phyloP scores from a whole-genome alignment of 2,797 vertebrate species.

The Falco berigora region DNA sequence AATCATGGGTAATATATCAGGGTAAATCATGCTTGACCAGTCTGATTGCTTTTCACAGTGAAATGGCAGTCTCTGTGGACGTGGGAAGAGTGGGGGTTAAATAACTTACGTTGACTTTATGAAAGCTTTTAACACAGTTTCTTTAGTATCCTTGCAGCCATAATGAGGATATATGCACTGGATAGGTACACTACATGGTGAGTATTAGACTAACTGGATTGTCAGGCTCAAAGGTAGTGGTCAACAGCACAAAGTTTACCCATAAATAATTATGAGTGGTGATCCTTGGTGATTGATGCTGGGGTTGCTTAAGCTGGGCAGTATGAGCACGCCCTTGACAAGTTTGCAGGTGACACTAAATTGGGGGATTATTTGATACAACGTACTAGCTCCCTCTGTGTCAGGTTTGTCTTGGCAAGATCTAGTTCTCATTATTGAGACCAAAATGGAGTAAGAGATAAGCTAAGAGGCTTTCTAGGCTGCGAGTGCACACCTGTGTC shows the following conservation, averaged over 20 bases:
- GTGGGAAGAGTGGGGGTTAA: not conserved
- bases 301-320: not conserved
- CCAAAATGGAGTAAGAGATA: not conserved
- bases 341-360: not conserved
- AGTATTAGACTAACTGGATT: not conserved
- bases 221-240: not conserved
- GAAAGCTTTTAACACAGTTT: not conserved
- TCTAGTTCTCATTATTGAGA: not conserved
- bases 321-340: not conserved
- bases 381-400: not conserved
- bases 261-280: not conserved
- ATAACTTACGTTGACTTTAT: not conserved
- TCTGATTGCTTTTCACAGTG: not conserved
- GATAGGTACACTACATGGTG: not conserved
- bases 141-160: not conserved
- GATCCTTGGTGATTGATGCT: not conserved
- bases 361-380: not conserved
- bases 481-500: no score
- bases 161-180: not conserved
- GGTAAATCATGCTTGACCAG: not conserved
- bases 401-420: not conserved
- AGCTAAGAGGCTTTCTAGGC: not conserved
- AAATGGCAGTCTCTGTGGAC: not conserved
- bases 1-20: not conserved
- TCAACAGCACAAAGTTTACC: not conserved